Percentiles rank a stretch among this genome's conserved stretches.
Conservation (phyloP, 2,888 invertebrate genomes). For the Ametastegia equiseti region DNA sequence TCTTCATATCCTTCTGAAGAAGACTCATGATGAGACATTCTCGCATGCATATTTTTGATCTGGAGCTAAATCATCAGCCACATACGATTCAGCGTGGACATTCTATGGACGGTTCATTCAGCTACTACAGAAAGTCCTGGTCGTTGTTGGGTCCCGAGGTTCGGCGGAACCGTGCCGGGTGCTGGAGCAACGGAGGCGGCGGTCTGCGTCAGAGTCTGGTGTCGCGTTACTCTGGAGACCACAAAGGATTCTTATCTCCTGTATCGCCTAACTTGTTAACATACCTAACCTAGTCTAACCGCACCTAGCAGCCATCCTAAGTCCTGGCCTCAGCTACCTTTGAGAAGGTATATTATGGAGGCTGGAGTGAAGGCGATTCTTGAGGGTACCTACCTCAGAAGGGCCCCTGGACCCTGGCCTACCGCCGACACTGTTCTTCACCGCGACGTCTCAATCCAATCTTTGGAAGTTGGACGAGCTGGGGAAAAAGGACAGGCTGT, state of each 20-base stretch:
- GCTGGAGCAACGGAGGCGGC: constrained; percentile 53
- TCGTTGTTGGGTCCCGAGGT: not conserved
- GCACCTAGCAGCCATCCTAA: constrained; percentile 41
- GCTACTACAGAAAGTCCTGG: not conserved
- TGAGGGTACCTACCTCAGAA: constrained; percentile 9
- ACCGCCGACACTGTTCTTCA: constrained; percentile 36
- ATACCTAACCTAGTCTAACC: constrained; percentile 68
- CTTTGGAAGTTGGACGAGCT: not conserved
- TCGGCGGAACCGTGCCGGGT: constrained; percentile 15
- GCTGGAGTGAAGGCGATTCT: constrained; percentile 8
- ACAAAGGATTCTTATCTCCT: constrained; percentile 73
- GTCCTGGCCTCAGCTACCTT: constrained; percentile 7
- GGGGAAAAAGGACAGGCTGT: not conserved
- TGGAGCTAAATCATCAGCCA: not conserved
- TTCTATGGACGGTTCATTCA: constrained; percentile 17
- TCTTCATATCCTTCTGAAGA: too few relatives aligned
- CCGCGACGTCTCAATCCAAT: constrained; percentile 44
- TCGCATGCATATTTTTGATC: not conserved
- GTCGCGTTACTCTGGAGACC: constrained; percentile 72
- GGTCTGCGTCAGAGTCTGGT: constrained; percentile 66
- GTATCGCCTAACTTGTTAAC: constrained; percentile 75
- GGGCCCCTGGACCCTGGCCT: constrained; percentile 18
- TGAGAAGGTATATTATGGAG: not conserved
- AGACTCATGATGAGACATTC: not conserved
- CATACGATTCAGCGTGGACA: not conserved